Evolutionary conservation across 2,113 vertebrate genomes (phyloP).

Genomic region (Cheirogaleus medius): DNA sequence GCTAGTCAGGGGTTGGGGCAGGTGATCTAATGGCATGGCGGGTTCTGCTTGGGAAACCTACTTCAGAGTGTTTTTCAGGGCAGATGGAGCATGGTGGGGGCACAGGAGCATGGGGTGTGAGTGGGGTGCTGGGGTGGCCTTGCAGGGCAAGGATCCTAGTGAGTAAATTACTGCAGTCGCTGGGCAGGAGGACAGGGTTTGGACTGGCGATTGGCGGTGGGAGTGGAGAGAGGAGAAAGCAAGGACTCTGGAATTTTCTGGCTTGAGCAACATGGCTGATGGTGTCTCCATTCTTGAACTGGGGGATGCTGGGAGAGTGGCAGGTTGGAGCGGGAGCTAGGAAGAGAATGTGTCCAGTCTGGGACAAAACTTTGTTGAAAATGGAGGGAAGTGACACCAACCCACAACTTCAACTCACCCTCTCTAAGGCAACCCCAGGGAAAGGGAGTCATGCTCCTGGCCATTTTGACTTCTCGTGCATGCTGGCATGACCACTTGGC

Average conservation of each 20-base stretch:
- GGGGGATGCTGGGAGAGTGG: background rate
- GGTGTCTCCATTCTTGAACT: background rate
- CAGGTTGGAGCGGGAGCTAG: background rate
- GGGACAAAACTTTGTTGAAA: background rate
- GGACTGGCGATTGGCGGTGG: background rate
- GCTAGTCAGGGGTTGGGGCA: background rate
- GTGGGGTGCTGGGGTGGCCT: background rate
- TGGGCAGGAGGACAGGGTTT: background rate
- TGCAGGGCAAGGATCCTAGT: background rate
- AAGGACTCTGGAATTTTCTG: background rate
- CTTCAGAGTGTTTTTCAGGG: background rate
- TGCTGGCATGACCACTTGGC: too few species aligned
- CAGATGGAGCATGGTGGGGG: background rate
- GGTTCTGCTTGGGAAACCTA: background rate
- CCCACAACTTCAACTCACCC: background rate
- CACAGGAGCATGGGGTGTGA: background rate
- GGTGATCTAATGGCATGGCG: background rate
- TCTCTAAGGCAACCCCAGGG: background rate
- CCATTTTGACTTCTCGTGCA: background rate
- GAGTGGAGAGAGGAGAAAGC: background rate
- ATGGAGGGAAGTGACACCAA: background rate
- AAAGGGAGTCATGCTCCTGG: background rate
- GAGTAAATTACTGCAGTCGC: fast-evolving
- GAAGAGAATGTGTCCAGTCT: background rate
- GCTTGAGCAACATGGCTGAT: fast-evolving